Conservation (phyloP, 2,113 vertebrate genomes). For the Lichenostomus cassidix region DNA sequence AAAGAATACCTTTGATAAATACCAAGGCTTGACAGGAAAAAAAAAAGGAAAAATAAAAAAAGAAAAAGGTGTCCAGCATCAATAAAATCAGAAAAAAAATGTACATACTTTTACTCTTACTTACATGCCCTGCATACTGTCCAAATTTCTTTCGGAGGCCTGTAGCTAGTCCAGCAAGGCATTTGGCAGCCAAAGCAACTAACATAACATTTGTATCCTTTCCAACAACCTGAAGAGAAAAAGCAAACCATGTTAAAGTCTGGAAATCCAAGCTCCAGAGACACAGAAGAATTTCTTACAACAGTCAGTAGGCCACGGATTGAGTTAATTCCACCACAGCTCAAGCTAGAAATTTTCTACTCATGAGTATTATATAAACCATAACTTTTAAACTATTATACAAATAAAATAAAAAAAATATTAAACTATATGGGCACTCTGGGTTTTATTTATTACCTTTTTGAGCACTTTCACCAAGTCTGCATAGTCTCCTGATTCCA, state of each 20-base stretch:
- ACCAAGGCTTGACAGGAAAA: background rate
- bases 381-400: background rate
- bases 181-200: constrained; percentile 94
- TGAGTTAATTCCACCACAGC: background rate
- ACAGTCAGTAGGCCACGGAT: background rate
- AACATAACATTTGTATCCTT: constrained; percentile 98
- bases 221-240: constrained; percentile 85
- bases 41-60: background rate
- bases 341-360: background rate
- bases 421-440: background rate
- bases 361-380: background rate
- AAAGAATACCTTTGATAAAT: background rate
- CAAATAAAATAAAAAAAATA: background rate
- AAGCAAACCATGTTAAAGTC: background rate
- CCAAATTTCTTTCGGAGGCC: constrained; percentile 98
- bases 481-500: constrained; percentile 93
- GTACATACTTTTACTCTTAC: constrained; percentile 55
- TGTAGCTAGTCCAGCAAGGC: constrained; percentile 86
- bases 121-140: constrained; percentile 91
- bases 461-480: constrained; percentile 94
- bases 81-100: background rate
- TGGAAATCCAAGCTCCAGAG: background rate
- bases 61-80: background rate
- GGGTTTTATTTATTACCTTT: constrained; percentile 79
- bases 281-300: background rate